Base-by-base conservation (phyloP, 2,113 vertebrate genomes). In the Scophthalmus maximus region DNA sequence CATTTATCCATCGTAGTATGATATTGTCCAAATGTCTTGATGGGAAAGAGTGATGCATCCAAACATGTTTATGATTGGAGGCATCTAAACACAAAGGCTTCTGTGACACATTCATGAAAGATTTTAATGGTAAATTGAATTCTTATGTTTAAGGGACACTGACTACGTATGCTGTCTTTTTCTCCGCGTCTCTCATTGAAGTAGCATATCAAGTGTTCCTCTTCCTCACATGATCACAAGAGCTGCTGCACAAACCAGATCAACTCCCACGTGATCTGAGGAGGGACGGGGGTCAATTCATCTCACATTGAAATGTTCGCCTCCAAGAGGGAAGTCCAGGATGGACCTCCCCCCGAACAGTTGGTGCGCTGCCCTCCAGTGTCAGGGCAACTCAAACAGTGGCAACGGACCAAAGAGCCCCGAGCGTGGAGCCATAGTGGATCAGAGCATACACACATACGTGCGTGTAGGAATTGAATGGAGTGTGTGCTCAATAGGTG, bases 331-430 rank as follows among this genome's bases (percentile, higher is more conserved):
- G n/a, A n/a, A n/a, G n/a, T 32, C 30, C 30, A 32, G 30, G 4
- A 32, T 32, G n/a, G n/a, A n/a, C n/a, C n/a, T n/a, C n/a, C n/a
- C n/a, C n/a, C n/a, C n/a, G n/a, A n/a, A n/a, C 36, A 62, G 27
- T 22, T 36, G 4, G 15, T 66, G 60, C 22, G 32, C 30, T 63
- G 30, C 46, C 23, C 5, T 27, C 44, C 10, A 32, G 14, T 23
- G 58, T 49, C 12, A 15, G 42, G 44, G 2, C 27, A 40, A 40
- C n/a, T 50, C 40, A n/a, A 30, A 34, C 25, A n/a, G 4, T 34
- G 9, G 38, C 72, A 44, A 23, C 23, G 65, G 27, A 52, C 10
- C 34, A 65, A 60, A 49, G 25, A 22, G 52, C 34, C 18, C 15
- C 47, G 10, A 10, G 22, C 8, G 22, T 22, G 12, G 3, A 7